Evolutionary conservation across 2,797 vertebrate genomes (phyloP), one percentile per base, ranked within the genome.

Genomic region (Paratrypauchen microcephalus): DNA sequence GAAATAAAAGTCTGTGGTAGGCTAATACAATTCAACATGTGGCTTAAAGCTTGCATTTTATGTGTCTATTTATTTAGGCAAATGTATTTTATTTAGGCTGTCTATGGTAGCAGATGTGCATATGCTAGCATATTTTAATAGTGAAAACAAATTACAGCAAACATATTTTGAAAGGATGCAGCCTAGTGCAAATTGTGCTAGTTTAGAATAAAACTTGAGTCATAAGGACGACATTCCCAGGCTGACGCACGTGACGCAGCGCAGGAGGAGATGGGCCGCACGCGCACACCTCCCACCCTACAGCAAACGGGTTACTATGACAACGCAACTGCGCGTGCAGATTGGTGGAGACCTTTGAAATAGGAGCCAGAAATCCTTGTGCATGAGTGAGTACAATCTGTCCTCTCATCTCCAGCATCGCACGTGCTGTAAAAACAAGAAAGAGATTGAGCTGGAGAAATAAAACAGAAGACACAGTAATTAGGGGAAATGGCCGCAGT

Each of bases 261-360:
- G 19, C 7, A 13, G 4, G 52, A 55, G 52, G 21, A 12, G 8
- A n/a, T n/a, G n/a, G n/a, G 81, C 66, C 69, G 66, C 84, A 75
- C 87, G 77, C 60, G 60, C 60, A 23, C 36, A 62, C 60, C n/a
- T 39, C 59, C 82, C 85, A 86, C 86, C 83, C 81, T 77, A 19
- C 82, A 81, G 87, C 82, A 77, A 86, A 88, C 82, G 60, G 69
- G 96, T 97, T 95, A 95, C 96, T 91, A 94, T 52, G 87, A 95
- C 90, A 96, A 95, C 95, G 87, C 81, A 89, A 86, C 92, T 93
- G 90, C 75, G 88, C 70, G 79, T 82, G 36, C 76, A 70, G 89
- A 93, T 94, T 92, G 93, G 87, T 85, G 83, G 91, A 86, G 77
- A 79, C 85, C 71, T 86, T 83, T 79, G 88, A 89, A 88, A 87